Conservation (phyloP, 1,140 invertebrate species). For the Drosophila sp. region DNA sequence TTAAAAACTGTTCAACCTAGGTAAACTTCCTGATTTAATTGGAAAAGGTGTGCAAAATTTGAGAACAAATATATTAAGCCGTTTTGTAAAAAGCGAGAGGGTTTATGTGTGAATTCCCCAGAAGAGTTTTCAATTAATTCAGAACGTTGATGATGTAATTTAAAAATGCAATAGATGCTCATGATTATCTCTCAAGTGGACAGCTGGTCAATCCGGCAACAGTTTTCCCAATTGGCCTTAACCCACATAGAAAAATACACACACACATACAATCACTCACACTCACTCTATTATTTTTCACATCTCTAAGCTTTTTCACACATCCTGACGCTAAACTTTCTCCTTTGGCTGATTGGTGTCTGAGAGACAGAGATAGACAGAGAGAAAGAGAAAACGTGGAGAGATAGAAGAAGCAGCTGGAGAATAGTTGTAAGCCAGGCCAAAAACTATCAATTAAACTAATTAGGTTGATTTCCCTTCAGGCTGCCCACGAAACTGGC, state of each 20-base stretch:
- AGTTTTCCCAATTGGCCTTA: slow-evolving; percentile 8
- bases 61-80: no score
- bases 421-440: slow-evolving; percentile 17
- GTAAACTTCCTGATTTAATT: no score
- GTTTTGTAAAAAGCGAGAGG: no score
- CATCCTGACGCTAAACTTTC: slow-evolving; percentile 24
- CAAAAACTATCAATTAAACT: slow-evolving; percentile 80
- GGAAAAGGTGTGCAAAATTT: no score
- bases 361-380: neutral
- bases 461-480: slow-evolving; percentile 69
- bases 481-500: slow-evolving; percentile 48
- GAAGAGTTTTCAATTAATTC: neutral
- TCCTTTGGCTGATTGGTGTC: slow-evolving; percentile 9
- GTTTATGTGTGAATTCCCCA: no score
- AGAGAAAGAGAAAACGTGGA: slow-evolving; percentile 5
- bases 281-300: neutral
- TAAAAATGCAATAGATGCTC: neutral
- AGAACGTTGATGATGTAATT: neutral
- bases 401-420: neutral
- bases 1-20: no score
- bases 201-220: neutral
- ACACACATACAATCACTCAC: neutral
- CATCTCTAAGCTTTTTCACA: neutral
- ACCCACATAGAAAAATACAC: neutral
- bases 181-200: neutral